phyloP scores from a whole-genome alignment of 2,113 vertebrate genomes.

The Dipodomys stephensi region DNA sequence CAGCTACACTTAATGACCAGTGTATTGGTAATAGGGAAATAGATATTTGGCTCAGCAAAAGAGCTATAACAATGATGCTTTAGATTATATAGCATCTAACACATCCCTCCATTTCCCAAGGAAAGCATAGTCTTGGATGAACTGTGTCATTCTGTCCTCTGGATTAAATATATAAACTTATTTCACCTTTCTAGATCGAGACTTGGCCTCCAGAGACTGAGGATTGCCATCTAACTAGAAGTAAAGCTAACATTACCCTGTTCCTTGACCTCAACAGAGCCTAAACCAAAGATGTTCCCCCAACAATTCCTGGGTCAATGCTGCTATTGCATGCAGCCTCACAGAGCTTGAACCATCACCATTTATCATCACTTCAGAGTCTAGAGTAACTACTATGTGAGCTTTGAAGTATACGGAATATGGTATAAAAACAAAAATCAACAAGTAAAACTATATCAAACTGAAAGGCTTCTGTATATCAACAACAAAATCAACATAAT shows the following conservation, averaged over 20 bases:
- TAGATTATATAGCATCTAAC: no score
- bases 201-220: not conserved
- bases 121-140: not conserved
- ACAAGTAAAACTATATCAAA: not conserved
- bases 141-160: not conserved
- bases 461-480: not conserved
- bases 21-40: no score
- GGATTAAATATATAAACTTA: no score
- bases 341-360: not conserved
- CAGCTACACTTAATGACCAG: no score
- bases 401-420: no score
- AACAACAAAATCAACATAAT: not conserved
- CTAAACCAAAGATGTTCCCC: not conserved
- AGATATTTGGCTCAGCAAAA: no score
- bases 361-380: not conserved
- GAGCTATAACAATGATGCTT: no score
- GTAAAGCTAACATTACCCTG: not conserved
- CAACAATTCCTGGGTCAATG: not conserved
- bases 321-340: not conserved
- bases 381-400: not conserved
- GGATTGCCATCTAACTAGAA: no score
- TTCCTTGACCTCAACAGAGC: not conserved
- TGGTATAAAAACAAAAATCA: not conserved
- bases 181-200: not conserved
- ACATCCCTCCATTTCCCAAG: no score